These are phyloP conservation scores for Ormyrus labotus DNA, from an alignment of 2,888 invertebrate species.

Conservation along the genomic window DNA sequence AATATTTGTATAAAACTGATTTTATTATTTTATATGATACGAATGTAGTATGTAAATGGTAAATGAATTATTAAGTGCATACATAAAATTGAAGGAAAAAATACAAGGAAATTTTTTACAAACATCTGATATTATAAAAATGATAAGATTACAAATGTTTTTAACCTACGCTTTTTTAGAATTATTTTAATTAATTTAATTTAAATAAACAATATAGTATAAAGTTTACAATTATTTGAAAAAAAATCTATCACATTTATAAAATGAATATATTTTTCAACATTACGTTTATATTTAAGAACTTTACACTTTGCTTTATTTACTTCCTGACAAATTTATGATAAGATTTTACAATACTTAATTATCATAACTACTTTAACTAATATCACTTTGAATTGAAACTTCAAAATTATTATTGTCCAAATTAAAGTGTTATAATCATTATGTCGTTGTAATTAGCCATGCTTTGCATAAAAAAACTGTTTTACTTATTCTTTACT, in stretches of 20 bases:
- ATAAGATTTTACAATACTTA: conserved; percentile 10
- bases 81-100: conserved; percentile 13
- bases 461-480: conserved; percentile 9
- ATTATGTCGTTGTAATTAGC: neutral
- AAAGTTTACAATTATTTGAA: conserved; percentile 2
- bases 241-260: conserved; percentile 14
- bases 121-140: conserved; percentile 23
- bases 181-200: conserved; percentile 10
- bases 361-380: neutral
- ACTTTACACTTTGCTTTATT: neutral
- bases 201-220: conserved; percentile 5
- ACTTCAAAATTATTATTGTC: conserved; percentile 1
- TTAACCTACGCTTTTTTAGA: neutral
- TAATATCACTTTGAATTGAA: conserved; percentile 9
- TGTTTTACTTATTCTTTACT: conserved; percentile 23
- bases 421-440: neutral
- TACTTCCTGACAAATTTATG: conserved; percentile 3
- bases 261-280: conserved; percentile 22
- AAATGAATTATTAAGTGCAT: conserved; percentile 18
- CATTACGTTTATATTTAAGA: conserved; percentile 6
- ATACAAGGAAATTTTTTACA: conserved; percentile 20
- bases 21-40: conserved; percentile 46
- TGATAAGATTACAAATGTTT: conserved; percentile 16
- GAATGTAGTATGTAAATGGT: conserved; percentile 35
- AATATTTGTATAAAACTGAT: conserved; percentile 53